Base-by-base conservation (phyloP, 2,797 vertebrate species). In the Trachops cirrhosus region DNA sequence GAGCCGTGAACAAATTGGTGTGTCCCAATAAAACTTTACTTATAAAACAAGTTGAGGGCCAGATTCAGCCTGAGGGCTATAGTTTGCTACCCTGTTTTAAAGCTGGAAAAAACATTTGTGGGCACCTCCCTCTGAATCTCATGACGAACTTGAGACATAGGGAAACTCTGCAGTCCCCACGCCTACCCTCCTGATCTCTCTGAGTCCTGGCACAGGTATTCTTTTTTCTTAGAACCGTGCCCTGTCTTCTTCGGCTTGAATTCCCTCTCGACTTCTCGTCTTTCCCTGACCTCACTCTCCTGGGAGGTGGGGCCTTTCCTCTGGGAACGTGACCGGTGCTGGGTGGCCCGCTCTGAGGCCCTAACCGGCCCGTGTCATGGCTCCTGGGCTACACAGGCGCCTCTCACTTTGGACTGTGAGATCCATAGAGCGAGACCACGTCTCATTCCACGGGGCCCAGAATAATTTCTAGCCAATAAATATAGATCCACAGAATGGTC, bases 21-120 rank as follows among this genome's bases (percentile, higher is more conserved):
- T 6, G 18, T 83, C 37, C 24, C 50, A 79, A 94, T 80, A 95
- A 80, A 94, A 88, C 89, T 93, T 89, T 75, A 94, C 71, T 64
- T 54, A 48, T 26, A 44, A 39, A 54, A 73, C 18, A 71, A 50
- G 26, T 3, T 12, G 48, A 48, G 84, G 83, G 62, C 59, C 24
- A 0, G 73, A 64, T 50, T 15, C 9, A 9, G 9, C 37, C 86
- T 14, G 29, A 9, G 68, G 89, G 52, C 39, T 29, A 18, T 6
- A 48, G 29, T 48, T n/a, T 88, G 59, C 52, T n/a, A 24, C 48
- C 46, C n/a, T 19, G 41, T 44, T 62, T 29, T 46, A 75, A 74
- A 86, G 70, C 39, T 64, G 21, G 70, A 16, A 79, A 64, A 32
- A 83, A 9, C 6, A 52, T 32, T 1, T 39, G 37, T 44, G 29